Evolutionary conservation across 2,797 vertebrate genomes (phyloP), one percentile per base, ranked within the genome.

Genomic region (Eulemur coronatus): DNA sequence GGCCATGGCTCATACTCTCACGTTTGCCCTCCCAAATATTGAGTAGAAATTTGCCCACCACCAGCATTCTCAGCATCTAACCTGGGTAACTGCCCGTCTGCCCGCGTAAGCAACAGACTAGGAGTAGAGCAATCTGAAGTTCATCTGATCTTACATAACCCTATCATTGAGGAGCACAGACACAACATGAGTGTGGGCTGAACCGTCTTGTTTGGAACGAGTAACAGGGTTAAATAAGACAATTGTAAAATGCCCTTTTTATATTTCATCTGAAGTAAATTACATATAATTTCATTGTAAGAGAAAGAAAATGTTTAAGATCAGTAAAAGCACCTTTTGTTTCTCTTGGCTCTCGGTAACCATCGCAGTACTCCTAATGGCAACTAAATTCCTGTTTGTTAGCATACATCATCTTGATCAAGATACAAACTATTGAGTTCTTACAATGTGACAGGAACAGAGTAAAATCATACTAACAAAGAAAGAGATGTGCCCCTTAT

Each of bases 391-490:
- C 28, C 30, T 6, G 22, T 86, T 91, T 41, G 15, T 52, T 70
- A 20, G 20, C 4, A 85, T 8, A 61, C 9, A 67, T 48, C 52
- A 43, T 57, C 80, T 17, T 12, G 30, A 43, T 81, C 11, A 69
- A 87, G 38, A 67, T n/a, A 41, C 22, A 79, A 79, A 91, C 24
- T 84, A 72, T 0, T 84, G 46, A 84, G 20, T 82, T 82, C 87
- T 55, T 38, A 33, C 28, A 55, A 55, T 57, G 35, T 72, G n/a
- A 48, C 15, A 81, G 38, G 17, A 76, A 78, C 12, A 18, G 13
- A 43, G 28, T 55, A 67, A 86, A 96, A 91, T 48, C 43, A 84
- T 43, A 38, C 65, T 95, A 96, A 75, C 52, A 92, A 82, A 94
- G 41, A 12, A 55, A 80, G 30, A 61, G 28, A 65, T 82, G 30